These are phyloP conservation scores for Littorina saxatilis DNA, from an alignment of 1,140 invertebrate species.

Conservation along the genomic window DNA sequence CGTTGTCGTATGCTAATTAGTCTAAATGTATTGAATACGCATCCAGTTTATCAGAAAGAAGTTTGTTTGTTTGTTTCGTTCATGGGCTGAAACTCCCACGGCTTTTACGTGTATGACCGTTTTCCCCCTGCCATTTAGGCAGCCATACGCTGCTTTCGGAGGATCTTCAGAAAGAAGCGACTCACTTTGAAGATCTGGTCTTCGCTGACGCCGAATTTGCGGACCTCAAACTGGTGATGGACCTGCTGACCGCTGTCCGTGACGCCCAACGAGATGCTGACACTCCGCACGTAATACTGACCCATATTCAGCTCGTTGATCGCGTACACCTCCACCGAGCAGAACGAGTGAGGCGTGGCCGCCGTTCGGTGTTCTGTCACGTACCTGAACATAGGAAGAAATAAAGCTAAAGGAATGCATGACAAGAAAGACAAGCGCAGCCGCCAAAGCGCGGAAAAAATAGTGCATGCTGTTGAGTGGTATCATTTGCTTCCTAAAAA, in stretches of 20 bases:
- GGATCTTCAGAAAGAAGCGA: too few relatives aligned
- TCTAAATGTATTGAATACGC: not conserved
- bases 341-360: constrained; percentile 1
- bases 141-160: too few relatives aligned
- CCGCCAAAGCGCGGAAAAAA: not conserved
- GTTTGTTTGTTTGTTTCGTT: too few relatives aligned
- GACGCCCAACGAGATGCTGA: constrained; percentile 15
- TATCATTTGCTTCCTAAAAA: too few relatives aligned
- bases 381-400: not conserved
- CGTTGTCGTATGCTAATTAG: not conserved
- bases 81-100: too few relatives aligned
- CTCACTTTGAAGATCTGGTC: not conserved
- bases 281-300: constrained; percentile 11
- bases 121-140: too few relatives aligned
- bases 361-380: not conserved
- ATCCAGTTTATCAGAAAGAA: not conserved
- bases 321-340: constrained; percentile 26
- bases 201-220: constrained; percentile 15
- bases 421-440: not conserved
- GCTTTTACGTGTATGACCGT: too few relatives aligned
- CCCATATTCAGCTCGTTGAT: constrained; percentile 17
- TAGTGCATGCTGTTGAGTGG: too few relatives aligned
- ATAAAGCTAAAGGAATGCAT: not conserved
- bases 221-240: constrained; percentile 13
- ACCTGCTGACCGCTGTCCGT: constrained; percentile 18